Evolutionary conservation across 2,888 invertebrate species (phyloP).

Genomic region (Cylindroiulus punctatus): DNA sequence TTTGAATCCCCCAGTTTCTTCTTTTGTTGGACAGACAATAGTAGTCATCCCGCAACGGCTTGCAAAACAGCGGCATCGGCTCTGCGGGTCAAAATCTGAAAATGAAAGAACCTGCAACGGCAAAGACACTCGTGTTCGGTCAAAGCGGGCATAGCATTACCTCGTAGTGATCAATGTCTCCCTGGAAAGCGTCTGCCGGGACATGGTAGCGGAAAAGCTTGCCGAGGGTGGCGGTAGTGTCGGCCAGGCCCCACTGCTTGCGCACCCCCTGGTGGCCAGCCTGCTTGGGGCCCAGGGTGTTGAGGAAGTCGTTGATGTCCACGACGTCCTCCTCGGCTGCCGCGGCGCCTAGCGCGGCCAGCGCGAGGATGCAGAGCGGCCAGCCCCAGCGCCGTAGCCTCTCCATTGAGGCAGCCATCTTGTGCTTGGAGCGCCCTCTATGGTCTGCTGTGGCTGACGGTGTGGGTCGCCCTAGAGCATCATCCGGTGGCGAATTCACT

Average conservation of each 20-base stretch:
- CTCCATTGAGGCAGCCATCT: neutral
- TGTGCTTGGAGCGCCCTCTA: neutral
- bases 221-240: slow-evolving; percentile 76
- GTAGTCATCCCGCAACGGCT: no score
- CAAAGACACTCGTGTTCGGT: no score
- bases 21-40: no score
- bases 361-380: slow-evolving; percentile 9
- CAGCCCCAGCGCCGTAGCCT: neutral
- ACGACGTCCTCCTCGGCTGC: neutral
- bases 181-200: slow-evolving; percentile 77
- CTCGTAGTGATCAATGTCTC: slow-evolving; percentile 76
- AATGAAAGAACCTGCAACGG: no score
- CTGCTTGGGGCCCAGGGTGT: neutral
- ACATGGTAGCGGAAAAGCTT: slow-evolving; percentile 78
- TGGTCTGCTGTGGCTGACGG: neutral
- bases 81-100: no score
- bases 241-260: slow-evolving; percentile 70
- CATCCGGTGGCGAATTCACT: neutral
- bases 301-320: slow-evolving; percentile 37
- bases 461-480: neutral
- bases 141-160: no score
- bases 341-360: neutral
- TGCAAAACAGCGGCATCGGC: no score
- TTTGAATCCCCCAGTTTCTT: no score
- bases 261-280: slow-evolving; percentile 60